Evolutionary conservation across 2,888 invertebrate genomes (phyloP).

Genomic region (Tetropium fuscum): DNA sequence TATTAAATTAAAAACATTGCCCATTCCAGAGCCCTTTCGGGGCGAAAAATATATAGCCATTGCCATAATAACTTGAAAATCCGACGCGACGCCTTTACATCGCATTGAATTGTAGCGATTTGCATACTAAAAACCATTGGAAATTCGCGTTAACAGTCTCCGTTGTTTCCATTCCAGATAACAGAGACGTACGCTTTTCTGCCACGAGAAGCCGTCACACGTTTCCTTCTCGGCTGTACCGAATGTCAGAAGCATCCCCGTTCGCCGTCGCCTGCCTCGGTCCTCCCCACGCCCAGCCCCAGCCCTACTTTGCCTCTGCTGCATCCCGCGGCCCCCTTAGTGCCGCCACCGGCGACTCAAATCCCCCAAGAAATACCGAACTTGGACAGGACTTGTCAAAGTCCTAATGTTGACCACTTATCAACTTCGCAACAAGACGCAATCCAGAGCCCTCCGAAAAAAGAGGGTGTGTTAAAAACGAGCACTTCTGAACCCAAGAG

Average conservation of each 20-base stretch:
- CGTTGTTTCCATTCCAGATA: conserved; percentile 75
- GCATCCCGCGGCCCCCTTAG: conserved; percentile 43
- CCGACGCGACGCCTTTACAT: neutral
- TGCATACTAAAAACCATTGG: conserved; percentile 15
- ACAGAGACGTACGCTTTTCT: conserved; percentile 97
- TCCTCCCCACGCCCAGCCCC: conserved; percentile 63
- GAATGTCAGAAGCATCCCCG: conserved; percentile 89
- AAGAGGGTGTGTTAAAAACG: conserved; percentile 51
- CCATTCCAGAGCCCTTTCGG: no score
- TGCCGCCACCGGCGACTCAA: conserved; percentile 34
- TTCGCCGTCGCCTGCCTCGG: conserved; percentile 72
- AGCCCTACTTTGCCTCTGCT: conserved; percentile 56
- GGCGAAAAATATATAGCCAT: neutral
- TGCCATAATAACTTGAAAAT: neutral
- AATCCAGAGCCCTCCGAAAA: conserved; percentile 50
- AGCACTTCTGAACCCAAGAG: conserved; percentile 58
- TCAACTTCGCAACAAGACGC: conserved; percentile 3
- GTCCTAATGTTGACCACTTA: conserved; percentile 14
- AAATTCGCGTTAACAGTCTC: conserved; percentile 17
- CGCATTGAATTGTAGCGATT: neutral
- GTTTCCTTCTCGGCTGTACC: conserved; percentile 93
- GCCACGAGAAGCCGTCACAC: conserved; percentile 95
- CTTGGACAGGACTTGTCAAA: conserved; percentile 18
- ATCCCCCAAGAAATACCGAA: conserved; percentile 26
- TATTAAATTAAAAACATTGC: no score